A percentile compares a stretch with the other conserved stretches of the same genome.
Evolutionary conservation across 2,888 invertebrate species (phyloP).

Genomic region (Drosophila robusta): DNA sequence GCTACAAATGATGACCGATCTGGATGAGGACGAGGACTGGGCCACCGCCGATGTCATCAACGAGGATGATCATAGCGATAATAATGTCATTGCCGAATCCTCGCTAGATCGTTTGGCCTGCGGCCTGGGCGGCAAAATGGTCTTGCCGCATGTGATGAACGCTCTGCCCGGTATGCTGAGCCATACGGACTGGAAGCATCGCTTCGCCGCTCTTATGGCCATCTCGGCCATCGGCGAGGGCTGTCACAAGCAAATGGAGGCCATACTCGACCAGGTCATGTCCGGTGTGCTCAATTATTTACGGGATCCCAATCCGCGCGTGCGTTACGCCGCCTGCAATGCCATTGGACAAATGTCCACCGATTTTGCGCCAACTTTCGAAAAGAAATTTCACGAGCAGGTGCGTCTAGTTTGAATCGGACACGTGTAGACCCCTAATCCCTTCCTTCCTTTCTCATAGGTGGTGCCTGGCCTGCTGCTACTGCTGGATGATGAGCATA

Average conservation of each 20-base stretch:
- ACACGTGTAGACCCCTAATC: neutral
- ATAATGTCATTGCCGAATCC: constrained; percentile 97
- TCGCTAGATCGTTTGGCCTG: constrained; percentile 98
- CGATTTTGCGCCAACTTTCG: constrained; percentile 98
- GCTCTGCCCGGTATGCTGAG: constrained; percentile 95
- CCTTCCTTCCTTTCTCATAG: constrained; percentile 20
- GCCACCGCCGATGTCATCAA: constrained; percentile 93
- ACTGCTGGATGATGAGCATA: constrained; percentile 94
- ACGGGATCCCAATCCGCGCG: constrained; percentile 88
- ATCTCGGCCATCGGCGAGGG: constrained; percentile 99
- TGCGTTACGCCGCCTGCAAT: constrained; percentile 98
- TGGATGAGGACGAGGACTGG: constrained; percentile 97
- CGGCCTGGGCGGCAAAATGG: constrained; percentile 95
- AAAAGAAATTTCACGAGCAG: constrained; percentile 98
- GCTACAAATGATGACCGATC: constrained; percentile 96
- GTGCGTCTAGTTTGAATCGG: constrained; percentile 11
- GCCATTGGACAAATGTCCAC: constrained; percentile 99
- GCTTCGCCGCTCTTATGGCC: constrained; percentile 99
- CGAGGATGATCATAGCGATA: constrained; percentile 97
- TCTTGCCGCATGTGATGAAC: constrained; percentile 94
- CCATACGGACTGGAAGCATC: constrained; percentile 92
- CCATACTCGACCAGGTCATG: constrained; percentile 96
- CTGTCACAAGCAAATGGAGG: constrained; percentile 99
- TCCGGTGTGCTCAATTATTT: constrained; percentile 94
- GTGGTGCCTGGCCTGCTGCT: constrained; percentile 96